Conservation (phyloP, 1,140 invertebrate species). For the Propsilocerus akamusi region DNA sequence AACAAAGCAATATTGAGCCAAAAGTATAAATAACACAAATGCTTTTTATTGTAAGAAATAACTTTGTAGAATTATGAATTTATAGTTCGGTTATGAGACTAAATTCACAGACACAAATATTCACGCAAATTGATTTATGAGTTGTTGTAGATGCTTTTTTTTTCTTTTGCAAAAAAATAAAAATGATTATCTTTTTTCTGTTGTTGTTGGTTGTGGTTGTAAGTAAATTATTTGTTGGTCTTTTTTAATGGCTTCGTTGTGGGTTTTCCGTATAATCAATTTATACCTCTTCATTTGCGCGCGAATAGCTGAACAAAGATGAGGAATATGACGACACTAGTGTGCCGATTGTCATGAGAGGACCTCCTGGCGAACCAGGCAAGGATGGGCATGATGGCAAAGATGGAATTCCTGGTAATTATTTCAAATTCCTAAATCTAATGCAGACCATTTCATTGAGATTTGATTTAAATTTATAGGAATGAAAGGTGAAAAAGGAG, state of each 20-base stretch:
- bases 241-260: neutral
- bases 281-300: neutral
- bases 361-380: constrained; percentile 17
- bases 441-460: neutral
- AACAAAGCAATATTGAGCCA: neutral
- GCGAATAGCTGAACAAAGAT: neutral
- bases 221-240: neutral
- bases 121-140: too few relatives aligned
- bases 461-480: neutral
- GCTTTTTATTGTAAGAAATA: too few relatives aligned
- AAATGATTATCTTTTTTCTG: too few relatives aligned
- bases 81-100: too few relatives aligned
- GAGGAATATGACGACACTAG: neutral
- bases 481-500: constrained; percentile 40
- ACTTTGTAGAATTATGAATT: too few relatives aligned
- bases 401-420: constrained; percentile 11
- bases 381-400: constrained; percentile 38
- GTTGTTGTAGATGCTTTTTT: too few relatives aligned
- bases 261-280: neutral
- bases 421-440: neutral
- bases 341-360: neutral
- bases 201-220: neutral
- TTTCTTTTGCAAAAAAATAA: neutral
- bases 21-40: neutral
- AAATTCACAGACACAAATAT: too few relatives aligned